Evolutionary conservation across 2,797 vertebrate species (phyloP).

Genomic region (Microhierax caerulescens): DNA sequence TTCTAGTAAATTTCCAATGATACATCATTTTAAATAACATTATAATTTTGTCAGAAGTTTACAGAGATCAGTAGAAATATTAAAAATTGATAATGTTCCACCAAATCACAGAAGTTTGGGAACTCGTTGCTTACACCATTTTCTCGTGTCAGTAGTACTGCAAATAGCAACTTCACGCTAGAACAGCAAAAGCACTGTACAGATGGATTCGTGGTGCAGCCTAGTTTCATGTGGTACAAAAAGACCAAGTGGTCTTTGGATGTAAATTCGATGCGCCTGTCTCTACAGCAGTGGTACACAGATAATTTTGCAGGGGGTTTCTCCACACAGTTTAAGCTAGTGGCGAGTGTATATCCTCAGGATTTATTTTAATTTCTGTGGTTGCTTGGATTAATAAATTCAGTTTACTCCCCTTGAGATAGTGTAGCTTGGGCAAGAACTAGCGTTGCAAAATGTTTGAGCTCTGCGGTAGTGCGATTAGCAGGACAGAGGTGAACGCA

Average conservation of each 20-base stretch:
- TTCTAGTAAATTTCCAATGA: not conserved
- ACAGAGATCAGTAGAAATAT: not conserved
- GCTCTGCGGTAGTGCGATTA: not conserved
- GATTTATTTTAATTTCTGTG: not conserved
- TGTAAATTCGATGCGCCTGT: accelerated
- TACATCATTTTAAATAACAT: not conserved
- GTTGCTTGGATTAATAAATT: not conserved
- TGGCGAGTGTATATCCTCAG: not conserved
- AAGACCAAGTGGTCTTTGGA: not conserved
- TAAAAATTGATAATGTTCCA: not conserved
- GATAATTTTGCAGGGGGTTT: not conserved
- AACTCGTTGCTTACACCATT: not conserved
- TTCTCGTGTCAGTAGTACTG: not conserved
- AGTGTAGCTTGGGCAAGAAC: not conserved
- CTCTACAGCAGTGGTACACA: not conserved
- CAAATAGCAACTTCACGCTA: not conserved
- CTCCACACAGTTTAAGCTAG: not conserved
- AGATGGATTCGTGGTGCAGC: accelerated
- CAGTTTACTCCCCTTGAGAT: not conserved
- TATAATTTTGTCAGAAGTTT: not conserved
- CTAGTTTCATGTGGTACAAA: not conserved
- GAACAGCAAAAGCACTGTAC: not conserved
- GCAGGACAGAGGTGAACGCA: not conserved
- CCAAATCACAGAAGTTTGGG: not conserved
- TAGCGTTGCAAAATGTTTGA: not conserved